These are phyloP conservation scores for Tricholauxania praeusta DNA, from an alignment of 2,888 invertebrate genomes.

Conservation along the genomic window DNA sequence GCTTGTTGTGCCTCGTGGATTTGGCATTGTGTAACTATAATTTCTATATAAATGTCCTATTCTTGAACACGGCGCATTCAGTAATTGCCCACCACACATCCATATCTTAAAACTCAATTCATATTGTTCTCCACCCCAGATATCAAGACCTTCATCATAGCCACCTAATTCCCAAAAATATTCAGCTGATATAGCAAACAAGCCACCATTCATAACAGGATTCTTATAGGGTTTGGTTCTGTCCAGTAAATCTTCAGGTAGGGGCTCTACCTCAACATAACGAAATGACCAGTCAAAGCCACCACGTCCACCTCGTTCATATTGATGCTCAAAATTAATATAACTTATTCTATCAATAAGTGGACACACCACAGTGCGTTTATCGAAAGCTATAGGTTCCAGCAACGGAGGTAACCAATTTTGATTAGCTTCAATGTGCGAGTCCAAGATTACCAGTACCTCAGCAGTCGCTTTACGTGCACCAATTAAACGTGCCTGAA, in stretches of 20 bases:
- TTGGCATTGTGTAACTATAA: slow-evolving; percentile 83
- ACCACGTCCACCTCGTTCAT: slow-evolving; percentile 80
- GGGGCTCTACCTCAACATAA: slow-evolving; percentile 91
- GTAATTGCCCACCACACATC: slow-evolving; percentile 95
- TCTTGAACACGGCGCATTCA: slow-evolving; percentile 93
- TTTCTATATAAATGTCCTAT: slow-evolving; percentile 93
- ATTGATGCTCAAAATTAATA: slow-evolving; percentile 95
- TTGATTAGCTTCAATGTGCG: slow-evolving; percentile 90
- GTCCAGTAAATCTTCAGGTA: slow-evolving; percentile 62
- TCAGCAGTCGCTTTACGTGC: slow-evolving; percentile 83
- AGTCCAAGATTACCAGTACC: slow-evolving; percentile 89
- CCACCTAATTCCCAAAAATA: slow-evolving; percentile 99
- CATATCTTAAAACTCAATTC: slow-evolving; percentile 97
- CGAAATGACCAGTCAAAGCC: slow-evolving; percentile 98
- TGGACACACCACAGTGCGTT: slow-evolving; percentile 91
- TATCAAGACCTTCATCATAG: slow-evolving; percentile 91
- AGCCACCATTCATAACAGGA: slow-evolving; percentile 97
- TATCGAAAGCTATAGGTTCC: slow-evolving; percentile 89
- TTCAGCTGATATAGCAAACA: slow-evolving; percentile 91
- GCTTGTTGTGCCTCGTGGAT: slow-evolving; percentile 94
- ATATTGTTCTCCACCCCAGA: slow-evolving; percentile 99
- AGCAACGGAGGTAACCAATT: slow-evolving; percentile 94
- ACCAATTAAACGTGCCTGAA: slow-evolving; percentile 88
- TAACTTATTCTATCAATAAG: slow-evolving; percentile 96
- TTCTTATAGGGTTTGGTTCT: slow-evolving; percentile 72